Conservation (phyloP, 35 echinoderm and acorn worm species). For the Hemicentrotus pulcherrimus region DNA sequence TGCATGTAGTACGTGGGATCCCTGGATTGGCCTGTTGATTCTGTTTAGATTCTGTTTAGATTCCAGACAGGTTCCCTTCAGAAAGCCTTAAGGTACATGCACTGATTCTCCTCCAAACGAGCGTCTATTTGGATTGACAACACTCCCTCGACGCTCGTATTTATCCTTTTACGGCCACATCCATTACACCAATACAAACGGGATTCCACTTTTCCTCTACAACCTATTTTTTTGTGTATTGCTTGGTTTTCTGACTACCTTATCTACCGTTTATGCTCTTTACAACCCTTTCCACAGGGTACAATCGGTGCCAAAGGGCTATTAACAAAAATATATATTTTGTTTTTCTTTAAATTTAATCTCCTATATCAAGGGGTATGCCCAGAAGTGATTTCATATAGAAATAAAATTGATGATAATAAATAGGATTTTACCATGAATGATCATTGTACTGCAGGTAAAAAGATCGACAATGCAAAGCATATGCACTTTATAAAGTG, state of each 20-base stretch:
- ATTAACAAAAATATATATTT: no score
- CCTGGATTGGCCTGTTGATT: not conserved
- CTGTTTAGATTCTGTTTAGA: not conserved
- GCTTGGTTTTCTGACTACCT: not conserved
- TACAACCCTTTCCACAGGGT: no score
- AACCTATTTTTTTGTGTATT: not conserved
- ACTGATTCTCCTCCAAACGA: not conserved
- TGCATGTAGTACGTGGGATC: not conserved
- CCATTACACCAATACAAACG: not conserved
- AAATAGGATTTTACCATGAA: no score
- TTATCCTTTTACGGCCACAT: not conserved
- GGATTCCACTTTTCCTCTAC: not conserved
- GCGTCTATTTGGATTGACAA: not conserved
- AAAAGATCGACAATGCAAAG: no score
- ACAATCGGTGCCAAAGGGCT: no score
- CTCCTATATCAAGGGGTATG: no score
- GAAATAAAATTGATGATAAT: no score
- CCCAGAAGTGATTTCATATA: no score
- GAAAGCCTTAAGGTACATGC: conserved; percentile 9
- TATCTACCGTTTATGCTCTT: not conserved
- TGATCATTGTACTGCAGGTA: no score
- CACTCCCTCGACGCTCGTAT: not conserved
- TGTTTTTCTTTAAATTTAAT: no score
- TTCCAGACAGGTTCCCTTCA: not conserved
- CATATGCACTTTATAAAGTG: no score